Evolutionary conservation across 2,113 vertebrate genomes (phyloP).

Genomic region (Sturnira hondurensis): DNA sequence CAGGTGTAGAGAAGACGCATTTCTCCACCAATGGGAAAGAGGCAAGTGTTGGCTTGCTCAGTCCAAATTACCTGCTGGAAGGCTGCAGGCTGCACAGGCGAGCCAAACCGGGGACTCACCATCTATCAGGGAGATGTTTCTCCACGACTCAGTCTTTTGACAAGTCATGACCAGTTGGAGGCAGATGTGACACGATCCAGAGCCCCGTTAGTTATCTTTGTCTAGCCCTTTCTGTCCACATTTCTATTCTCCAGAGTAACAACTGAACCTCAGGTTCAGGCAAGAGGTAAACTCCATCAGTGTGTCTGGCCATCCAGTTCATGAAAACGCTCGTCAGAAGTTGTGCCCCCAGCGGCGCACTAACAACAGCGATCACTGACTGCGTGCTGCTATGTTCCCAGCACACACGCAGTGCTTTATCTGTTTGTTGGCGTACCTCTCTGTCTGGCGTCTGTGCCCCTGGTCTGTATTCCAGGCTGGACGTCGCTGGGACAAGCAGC

Average conservation of each 20-base stretch:
- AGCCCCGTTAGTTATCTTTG: not conserved
- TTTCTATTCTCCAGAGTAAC: not conserved
- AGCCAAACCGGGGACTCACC: rapidly evolving
- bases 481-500: rapidly evolving
- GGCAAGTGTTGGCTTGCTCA: not conserved
- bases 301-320: rapidly evolving
- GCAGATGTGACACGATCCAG: not conserved
- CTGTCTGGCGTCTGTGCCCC: no score
- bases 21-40: rapidly evolving
- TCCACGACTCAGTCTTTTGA: rapidly evolving
- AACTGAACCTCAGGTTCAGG: not conserved
- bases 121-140: not conserved
- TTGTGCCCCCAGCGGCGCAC: rapidly evolving
- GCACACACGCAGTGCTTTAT: rapidly evolving
- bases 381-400: rapidly evolving
- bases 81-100: not conserved
- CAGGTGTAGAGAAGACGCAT: rapidly evolving
- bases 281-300: not conserved
- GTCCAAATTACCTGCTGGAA: rapidly evolving
- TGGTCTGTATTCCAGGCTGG: not conserved
- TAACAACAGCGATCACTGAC: rapidly evolving
- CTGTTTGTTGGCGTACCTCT: not conserved
- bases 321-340: not conserved
- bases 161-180: rapidly evolving
- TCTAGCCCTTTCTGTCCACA: rapidly evolving